Conservation (phyloP, 2,888 invertebrate species). For the Ophion slaviceki region DNA sequence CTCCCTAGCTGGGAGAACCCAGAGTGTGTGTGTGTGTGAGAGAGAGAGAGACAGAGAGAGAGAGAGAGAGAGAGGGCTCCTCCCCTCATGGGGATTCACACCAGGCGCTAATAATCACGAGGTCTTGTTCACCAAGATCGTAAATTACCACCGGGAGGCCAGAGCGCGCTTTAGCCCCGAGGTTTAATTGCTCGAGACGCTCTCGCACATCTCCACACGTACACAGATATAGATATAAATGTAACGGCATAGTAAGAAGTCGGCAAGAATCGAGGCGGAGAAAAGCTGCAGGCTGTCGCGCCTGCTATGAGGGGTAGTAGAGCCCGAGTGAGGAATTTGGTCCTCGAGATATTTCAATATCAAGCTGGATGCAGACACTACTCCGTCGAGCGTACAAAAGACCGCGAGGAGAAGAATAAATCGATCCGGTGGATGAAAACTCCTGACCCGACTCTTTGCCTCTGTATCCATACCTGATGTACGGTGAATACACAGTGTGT, state of each 20-base stretch:
- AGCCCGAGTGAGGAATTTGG: conserved; percentile 52
- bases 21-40: too few species aligned
- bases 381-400: not conserved
- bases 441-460: conserved; percentile 33
- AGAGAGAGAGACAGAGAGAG: conserved; percentile 3
- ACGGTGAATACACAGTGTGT: not conserved
- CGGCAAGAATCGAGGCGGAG: conserved; percentile 49
- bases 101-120: conserved; percentile 71
- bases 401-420: conserved; percentile 24
- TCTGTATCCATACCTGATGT: conserved; percentile 12
- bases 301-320: conserved; percentile 19
- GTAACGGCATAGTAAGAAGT: conserved; percentile 24
- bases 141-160: conserved; percentile 68
- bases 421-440: conserved; percentile 50
- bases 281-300: conserved; percentile 60
- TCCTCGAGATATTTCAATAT: conserved; percentile 64
- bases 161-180: conserved; percentile 60
- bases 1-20: not conserved
- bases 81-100: conserved; percentile 66
- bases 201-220: conserved; percentile 25
- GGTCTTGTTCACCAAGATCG: conserved; percentile 70
- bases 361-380: conserved; percentile 35
- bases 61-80: conserved; percentile 26
- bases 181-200: conserved; percentile 67
- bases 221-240: not conserved